phyloP scores from a whole-genome alignment of 2,888 invertebrate genomes.

The Melanchra persicariae region DNA sequence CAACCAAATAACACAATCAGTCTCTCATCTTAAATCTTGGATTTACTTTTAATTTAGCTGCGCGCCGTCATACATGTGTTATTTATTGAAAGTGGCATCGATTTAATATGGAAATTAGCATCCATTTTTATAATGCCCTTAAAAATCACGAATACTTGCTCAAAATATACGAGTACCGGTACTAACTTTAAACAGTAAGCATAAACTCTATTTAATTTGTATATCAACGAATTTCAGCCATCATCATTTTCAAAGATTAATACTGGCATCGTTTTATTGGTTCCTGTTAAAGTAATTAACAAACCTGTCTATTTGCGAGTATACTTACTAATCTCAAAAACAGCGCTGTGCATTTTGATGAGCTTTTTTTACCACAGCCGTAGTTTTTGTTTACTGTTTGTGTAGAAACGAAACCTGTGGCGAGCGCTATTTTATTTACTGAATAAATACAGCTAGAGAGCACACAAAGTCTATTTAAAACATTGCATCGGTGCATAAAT shows the following conservation, averaged over 20 bases:
- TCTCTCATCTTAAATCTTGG: no score
- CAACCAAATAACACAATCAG: no score
- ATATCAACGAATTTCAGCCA: neutral
- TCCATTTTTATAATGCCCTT: no score
- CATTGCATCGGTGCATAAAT: conserved; percentile 49
- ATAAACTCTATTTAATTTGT: neutral
- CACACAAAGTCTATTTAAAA: conserved; percentile 48
- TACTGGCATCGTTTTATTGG: neutral
- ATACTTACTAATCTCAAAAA: conserved; percentile 30
- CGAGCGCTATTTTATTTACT: conserved; percentile 49
- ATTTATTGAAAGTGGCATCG: no score
- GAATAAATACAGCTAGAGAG: conserved; percentile 36
- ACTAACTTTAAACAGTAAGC: neutral
- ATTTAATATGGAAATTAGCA: no score
- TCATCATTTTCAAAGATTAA: neutral
- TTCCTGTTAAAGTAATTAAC: neutral
- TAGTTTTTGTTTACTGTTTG: conserved; percentile 26
- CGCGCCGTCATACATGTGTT: no score
- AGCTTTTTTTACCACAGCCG: conserved; percentile 17
- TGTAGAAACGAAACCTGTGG: conserved; percentile 13
- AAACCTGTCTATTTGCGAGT: neutral
- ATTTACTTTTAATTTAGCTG: no score
- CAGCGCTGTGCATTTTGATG: conserved; percentile 19
- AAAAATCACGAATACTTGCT: no score
- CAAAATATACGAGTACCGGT: no score